Evolutionary conservation across 2,797 vertebrate species (phyloP), one percentile per base, ranked within the genome.

Genomic region (Betta splendens): DNA sequence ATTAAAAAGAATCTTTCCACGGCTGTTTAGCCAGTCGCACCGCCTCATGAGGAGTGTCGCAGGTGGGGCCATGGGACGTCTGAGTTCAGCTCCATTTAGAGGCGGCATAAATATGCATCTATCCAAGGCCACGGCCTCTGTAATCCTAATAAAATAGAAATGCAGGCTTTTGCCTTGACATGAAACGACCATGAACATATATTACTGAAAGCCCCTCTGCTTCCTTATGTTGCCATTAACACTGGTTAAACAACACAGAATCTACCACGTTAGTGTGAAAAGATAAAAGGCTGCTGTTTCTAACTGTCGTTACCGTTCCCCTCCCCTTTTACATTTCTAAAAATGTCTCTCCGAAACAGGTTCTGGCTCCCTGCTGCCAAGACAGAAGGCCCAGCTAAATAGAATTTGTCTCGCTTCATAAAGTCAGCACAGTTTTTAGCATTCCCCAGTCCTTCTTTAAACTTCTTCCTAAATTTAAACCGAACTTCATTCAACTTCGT

Each of bases 1-100:
- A 87, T 85, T 83, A 85, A 73, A 72, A 59, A 53, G 39, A 86
- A 85, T 84, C 70, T 86, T 71, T 83, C 68, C 70, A 64, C 36
- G 71, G 72, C 75, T 81, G 71, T 73, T 89, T 71, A 85, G 85
- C 69, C 79, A 35, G 61, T 78, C 66, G 83, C 4, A 37, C 78
- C 62, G 75, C 65, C 37, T 81, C 73, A 75, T 72, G 79, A 52
- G 45, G 51, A 35, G 42, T 21, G 50, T 66, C 6, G 52, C 72
- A 74, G 77, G 69, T 57, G 62, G 50, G 28, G 62, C 55, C 9
- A 18, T 32, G 8, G 23, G 57, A 33, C 33, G 22, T 42, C 52
- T 0, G 22, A 55, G 51, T 75, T 70, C 49, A 81, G 80, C 48
- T 73, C 51, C 49, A 66, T 40, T 66, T 61, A 26, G 33, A 69